phyloP scores from a whole-genome alignment of 2,797 vertebrate species.

The Lutjanus argentimaculatus region DNA sequence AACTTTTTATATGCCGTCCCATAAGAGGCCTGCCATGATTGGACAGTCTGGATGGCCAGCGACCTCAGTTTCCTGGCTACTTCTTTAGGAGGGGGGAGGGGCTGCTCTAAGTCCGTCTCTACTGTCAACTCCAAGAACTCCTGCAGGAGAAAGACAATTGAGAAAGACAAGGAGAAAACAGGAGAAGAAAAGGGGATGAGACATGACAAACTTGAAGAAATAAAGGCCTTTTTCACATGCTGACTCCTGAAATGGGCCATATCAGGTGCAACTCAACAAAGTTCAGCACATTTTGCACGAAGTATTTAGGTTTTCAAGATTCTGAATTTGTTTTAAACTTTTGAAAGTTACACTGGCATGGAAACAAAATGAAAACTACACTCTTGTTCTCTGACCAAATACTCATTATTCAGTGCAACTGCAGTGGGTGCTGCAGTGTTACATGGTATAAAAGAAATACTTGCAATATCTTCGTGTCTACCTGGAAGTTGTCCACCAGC shows the following conservation, averaged over 20 bases:
- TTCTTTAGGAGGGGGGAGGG: constrained; percentile 92
- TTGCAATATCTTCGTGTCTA: constrained; percentile 49
- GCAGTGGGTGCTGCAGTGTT: neutral
- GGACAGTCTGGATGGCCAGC: constrained; percentile 87
- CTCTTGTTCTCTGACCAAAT: neutral
- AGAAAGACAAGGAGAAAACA: neutral
- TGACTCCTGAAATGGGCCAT: no score
- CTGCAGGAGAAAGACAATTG: constrained; percentile 52
- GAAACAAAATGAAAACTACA: neutral
- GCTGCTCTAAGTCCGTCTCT: constrained; percentile 90
- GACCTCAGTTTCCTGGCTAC: constrained; percentile 89
- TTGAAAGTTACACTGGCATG: neutral
- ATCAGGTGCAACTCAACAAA: no score
- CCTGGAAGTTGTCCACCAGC: constrained; percentile 91
- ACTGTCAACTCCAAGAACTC: constrained; percentile 94
- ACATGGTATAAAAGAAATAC: neutral
- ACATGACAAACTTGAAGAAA: neutral
- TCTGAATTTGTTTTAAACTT: neutral
- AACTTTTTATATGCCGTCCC: constrained; percentile 95
- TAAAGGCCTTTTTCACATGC: neutral
- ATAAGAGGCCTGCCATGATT: constrained; percentile 89
- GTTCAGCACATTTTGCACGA: neutral
- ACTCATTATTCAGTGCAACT: neutral
- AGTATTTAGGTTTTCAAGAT: neutral
- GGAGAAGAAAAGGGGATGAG: neutral